Percentiles rank a stretch among this genome's conserved stretches.
Conservation (phyloP, 2,888 invertebrate genomes). For the Stenotaenia linearis region DNA sequence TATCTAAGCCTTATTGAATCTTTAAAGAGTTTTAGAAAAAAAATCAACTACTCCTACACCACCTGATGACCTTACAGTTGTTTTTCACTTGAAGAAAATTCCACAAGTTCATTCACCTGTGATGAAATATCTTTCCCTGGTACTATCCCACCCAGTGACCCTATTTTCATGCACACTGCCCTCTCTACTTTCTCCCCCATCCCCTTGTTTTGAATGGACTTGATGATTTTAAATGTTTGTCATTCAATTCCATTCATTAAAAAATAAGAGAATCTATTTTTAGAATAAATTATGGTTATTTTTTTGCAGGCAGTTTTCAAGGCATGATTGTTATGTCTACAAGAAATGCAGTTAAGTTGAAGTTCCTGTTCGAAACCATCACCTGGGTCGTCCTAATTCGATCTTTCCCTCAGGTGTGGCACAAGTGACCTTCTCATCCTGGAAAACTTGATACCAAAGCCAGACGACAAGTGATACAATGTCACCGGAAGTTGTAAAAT, state of each 20-base stretch:
- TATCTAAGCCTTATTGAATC: background rate
- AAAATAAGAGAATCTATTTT: too few relatives aligned
- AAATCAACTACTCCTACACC: background rate
- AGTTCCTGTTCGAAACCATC: conserved; percentile 5
- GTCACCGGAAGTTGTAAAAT: background rate
- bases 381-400: background rate
- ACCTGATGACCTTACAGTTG: background rate
- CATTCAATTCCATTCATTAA: too few relatives aligned
- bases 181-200: background rate
- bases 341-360: background rate
- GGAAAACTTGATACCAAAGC: background rate
- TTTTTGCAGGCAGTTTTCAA: background rate
- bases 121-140: background rate
- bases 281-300: background rate
- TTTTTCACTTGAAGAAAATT: background rate
- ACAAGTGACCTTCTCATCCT: conserved; percentile 9
- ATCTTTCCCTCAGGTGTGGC: conserved; percentile 9
- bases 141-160: background rate
- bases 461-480: background rate
- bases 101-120: background rate
- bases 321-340: background rate
- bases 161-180: background rate
- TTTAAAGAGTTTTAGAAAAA: background rate
- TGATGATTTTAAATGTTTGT: background rate
- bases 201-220: background rate